Evolutionary conservation across 2,888 invertebrate genomes (phyloP).

Genomic region (Ctenicera cuprea): DNA sequence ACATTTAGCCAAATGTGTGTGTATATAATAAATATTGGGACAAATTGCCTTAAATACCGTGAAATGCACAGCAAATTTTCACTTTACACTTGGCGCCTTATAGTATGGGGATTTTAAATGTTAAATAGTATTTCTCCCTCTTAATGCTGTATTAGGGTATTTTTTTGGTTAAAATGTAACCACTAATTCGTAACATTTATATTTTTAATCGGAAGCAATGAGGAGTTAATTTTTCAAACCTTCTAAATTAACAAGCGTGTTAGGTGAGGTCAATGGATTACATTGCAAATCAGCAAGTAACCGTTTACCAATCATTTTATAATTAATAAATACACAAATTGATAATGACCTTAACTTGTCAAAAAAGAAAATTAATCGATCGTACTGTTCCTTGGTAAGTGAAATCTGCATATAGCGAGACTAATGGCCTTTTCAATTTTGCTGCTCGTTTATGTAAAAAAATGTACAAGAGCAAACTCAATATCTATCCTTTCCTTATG

Average conservation of each 20-base stretch:
- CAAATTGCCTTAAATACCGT: too few relatives aligned
- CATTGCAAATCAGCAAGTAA: neutral
- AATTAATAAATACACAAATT: conserved; percentile 21
- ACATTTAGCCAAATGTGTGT: too few relatives aligned
- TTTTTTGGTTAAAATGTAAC: too few relatives aligned
- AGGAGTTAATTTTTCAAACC: too few relatives aligned
- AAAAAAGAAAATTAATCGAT: conserved; percentile 14
- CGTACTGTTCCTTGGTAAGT: neutral
- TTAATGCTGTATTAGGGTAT: too few relatives aligned
- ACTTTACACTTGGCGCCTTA: too few relatives aligned
- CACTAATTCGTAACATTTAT: neutral
- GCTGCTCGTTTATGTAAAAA: neutral
- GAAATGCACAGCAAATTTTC: too few relatives aligned
- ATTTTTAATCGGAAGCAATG: too few relatives aligned
- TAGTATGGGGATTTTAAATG: too few relatives aligned
- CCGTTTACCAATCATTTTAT: conserved; percentile 12
- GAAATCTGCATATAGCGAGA: conserved; percentile 28
- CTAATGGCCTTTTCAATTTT: conserved; percentile 23
- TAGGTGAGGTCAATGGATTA: conserved; percentile 15
- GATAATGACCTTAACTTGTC: conserved; percentile 30
- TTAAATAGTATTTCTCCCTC: neutral
- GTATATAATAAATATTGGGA: too few relatives aligned
- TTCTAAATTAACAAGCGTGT: neutral
- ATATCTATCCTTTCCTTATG: conserved; percentile 11
- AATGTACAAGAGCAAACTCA: neutral